Conservation (phyloP, 1,140 invertebrate genomes). For the Pseudobourletiella spinata region DNA sequence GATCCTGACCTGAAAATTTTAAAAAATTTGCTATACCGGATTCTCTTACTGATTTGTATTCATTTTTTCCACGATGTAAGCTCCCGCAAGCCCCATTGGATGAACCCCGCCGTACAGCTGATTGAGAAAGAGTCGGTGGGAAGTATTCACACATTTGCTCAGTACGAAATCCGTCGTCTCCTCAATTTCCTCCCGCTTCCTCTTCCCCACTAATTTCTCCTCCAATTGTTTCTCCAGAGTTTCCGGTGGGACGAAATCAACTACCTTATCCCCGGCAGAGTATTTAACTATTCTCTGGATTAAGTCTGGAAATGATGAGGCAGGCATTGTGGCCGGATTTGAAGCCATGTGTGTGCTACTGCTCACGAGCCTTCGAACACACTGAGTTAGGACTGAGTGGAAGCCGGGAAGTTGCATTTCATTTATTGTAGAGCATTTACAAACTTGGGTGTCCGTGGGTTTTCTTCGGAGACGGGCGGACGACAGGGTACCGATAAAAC, state of each 20-base stretch:
- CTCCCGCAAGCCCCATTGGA: conserved; percentile 59
- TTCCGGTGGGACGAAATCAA: conserved; percentile 23
- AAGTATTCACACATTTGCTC: conserved; percentile 61
- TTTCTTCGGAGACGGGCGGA: too few species aligned
- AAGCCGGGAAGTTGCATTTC: too few species aligned
- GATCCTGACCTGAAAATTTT: neutral
- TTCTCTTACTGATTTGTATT: conserved; percentile 64
- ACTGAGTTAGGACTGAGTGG: too few species aligned
- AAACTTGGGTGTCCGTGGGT: too few species aligned
- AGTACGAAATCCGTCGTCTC: conserved; percentile 43
- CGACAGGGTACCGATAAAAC: too few species aligned
- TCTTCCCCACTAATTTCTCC: neutral
- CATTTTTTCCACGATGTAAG: conserved; percentile 62
- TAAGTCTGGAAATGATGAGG: neutral
- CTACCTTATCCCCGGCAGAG: conserved; percentile 4
- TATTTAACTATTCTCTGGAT: conserved; percentile 6
- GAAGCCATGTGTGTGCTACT: too few species aligned
- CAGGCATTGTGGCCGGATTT: too few species aligned
- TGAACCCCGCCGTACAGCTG: conserved; percentile 66
- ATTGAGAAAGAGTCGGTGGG: conserved; percentile 61
- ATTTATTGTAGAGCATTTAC: too few species aligned
- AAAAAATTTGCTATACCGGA: neutral
- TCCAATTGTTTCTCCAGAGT: conserved; percentile 24
- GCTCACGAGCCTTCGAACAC: too few species aligned
- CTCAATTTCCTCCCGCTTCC: neutral